These are phyloP conservation scores for Phymanthus crucifer DNA, from an alignment of 92 coral and sea anemone genomes.

Conservation along the genomic window DNA sequence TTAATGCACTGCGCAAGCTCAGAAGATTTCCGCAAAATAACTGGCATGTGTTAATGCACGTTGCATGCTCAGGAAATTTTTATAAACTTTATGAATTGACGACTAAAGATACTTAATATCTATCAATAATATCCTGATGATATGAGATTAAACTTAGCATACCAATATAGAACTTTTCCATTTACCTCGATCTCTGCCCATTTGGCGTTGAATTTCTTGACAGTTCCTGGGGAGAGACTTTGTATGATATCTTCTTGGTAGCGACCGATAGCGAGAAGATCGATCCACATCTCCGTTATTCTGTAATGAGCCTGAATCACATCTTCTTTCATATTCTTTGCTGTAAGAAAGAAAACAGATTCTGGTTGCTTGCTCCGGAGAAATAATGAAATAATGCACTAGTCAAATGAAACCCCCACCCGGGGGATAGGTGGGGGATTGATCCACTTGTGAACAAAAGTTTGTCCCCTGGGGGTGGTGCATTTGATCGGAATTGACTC, in stretches of 20 bases:
- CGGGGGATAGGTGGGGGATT: background rate
- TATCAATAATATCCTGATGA: too few species aligned
- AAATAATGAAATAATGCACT: background rate
- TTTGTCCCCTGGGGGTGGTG: too few species aligned
- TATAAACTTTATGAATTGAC: background rate
- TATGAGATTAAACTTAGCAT: too few species aligned
- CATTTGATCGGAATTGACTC: too few species aligned
- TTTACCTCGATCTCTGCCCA: constrained; percentile 14
- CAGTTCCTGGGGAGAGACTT: background rate
- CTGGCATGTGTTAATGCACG: too few species aligned
- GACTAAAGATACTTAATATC: background rate
- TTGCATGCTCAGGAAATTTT: too few species aligned
- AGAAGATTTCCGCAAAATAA: background rate
- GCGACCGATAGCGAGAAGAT: constrained; percentile 28
- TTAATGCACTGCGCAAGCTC: background rate
- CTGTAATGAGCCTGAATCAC: constrained; percentile 37
- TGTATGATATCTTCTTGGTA: constrained; percentile 31
- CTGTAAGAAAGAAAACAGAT: constrained; percentile 5
- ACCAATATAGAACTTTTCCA: background rate
- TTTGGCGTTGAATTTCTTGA: background rate
- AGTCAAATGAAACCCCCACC: background rate
- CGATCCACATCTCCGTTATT: constrained; percentile 35
- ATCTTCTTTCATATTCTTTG: constrained; percentile 43
- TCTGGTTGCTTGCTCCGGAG: too few species aligned
- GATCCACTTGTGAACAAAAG: too few species aligned